phyloP scores from a whole-genome alignment of 2,888 invertebrate species.

The Sarcophaga rosellei region DNA sequence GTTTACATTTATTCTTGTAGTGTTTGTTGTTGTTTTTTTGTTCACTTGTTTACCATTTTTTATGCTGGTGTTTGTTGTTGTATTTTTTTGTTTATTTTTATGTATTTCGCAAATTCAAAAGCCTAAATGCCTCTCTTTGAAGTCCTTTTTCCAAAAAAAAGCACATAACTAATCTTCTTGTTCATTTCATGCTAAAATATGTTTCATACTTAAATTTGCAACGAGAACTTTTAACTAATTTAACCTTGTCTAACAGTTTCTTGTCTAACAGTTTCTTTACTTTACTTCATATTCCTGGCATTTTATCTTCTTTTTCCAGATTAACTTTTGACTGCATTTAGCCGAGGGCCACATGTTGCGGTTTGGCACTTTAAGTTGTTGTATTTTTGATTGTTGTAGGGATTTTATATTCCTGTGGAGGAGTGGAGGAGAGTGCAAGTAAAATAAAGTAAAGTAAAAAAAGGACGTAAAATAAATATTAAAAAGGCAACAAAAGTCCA shows the following conservation, averaged over 20 bases:
- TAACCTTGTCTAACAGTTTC: conserved; percentile 31
- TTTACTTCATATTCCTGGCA: neutral
- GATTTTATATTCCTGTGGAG: too few species aligned
- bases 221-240: conserved; percentile 38
- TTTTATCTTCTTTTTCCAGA: conserved; percentile 36
- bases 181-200: too few species aligned
- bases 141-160: too few species aligned
- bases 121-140: too few species aligned
- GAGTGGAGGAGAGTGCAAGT: neutral
- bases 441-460: neutral
- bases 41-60: too few species aligned
- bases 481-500: conserved; percentile 30
- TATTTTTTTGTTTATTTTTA: too few species aligned
- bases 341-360: conserved; percentile 47
- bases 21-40: too few species aligned
- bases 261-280: neutral
- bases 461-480: neutral
- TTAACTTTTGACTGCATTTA: conserved; percentile 53
- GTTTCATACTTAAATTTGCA: too few species aligned
- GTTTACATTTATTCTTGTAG: too few species aligned
- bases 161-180: too few species aligned
- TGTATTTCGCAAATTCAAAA: too few species aligned
- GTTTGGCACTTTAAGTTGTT: conserved; percentile 21
- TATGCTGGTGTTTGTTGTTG: too few species aligned
- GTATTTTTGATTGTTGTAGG: neutral